These are phyloP conservation scores for Kryptolebias marmoratus DNA, from an alignment of 2,113 vertebrate genomes.

Conservation along the genomic window DNA sequence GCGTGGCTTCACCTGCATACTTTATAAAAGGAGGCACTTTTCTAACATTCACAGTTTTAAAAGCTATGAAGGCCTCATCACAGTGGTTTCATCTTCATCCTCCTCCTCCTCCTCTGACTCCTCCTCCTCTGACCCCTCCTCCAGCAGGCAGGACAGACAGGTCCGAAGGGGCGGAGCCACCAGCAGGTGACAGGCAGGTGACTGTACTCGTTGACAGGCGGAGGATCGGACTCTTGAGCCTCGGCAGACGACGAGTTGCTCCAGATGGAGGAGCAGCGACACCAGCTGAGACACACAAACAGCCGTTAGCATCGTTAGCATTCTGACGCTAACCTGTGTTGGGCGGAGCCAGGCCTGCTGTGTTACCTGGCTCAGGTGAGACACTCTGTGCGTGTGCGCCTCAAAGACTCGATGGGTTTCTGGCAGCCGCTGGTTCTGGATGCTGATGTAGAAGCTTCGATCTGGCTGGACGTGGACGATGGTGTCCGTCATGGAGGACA, in stretches of 20 bases:
- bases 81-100: not conserved
- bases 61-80: not conserved
- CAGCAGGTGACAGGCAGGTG: conserved; percentile 16
- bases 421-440: not conserved
- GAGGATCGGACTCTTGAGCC: not conserved
- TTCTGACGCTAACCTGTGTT: not conserved
- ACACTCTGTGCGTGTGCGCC: not conserved
- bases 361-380: conserved; percentile 16
- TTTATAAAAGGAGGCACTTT: not conserved
- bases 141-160: conserved; percentile 17
- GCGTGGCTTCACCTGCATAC: not conserved
- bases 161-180: conserved; percentile 13
- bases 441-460: conserved; percentile 9
- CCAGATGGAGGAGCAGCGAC: conserved; percentile 22
- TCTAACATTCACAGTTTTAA: not conserved
- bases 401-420: conserved; percentile 5
- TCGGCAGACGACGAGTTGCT: conserved; percentile 11
- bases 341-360: not conserved
- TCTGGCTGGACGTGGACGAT: conserved; percentile 19
- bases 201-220: not conserved
- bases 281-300: conserved; percentile 20
- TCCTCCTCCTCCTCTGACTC: not conserved
- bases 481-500: conserved; percentile 27
- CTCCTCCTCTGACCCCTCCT: conserved; percentile 1
- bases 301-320: conserved; percentile 10